Evolutionary conservation across 2,797 vertebrate species (phyloP), one percentile per base, ranked within the genome.

Genomic region (Chelmon rostratus): DNA sequence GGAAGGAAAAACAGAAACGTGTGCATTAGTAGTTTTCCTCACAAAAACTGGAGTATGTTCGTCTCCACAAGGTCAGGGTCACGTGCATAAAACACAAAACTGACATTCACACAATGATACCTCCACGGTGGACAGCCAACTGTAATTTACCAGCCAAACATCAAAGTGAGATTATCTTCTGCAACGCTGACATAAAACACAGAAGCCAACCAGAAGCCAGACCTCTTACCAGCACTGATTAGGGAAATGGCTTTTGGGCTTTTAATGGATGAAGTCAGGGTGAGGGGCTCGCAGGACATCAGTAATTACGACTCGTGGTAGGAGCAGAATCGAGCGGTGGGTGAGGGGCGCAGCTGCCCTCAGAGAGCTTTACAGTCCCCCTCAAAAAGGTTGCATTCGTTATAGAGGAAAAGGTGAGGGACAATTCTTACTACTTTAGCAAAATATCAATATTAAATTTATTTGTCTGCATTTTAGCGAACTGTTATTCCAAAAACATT

Each of bases 161-260:
- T 91, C 82, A 90, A 86, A 87, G 89, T 74, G 47, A 84, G 79
- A 84, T 88, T 87, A 85, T 80, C 73, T 67, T 75, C 46, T 21
- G 23, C 23, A 80, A 68, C 44, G 9, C 57, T 84, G 88, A 91
- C 89, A 91, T 86, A 47, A 85, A 92, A 84, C 85, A 89, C 87
- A 91, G 78, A 78, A 81, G 88, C 81, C 68, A 65, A 72, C 69
- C 85, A 86, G 76, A 56, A 91, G 88, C 89, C 89, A 88, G 90
- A 84, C 68, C 75, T 49, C 58, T 13, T 33, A 65, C 80, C 1
- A 78, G 69, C 77, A 42, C 83, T 93, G 84, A 93, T 92, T 94
- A 89, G 72, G 83, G 66, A 85, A 93, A 91, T 87, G 72, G 79
- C 84, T 91, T 81, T 75, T 85, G 73, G 84, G 79, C 70, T 76